A percentile compares a stretch with the other conserved stretches of the same genome.
phyloP scores from a whole-genome alignment of 1,140 invertebrate species.

The Formica selysi region DNA sequence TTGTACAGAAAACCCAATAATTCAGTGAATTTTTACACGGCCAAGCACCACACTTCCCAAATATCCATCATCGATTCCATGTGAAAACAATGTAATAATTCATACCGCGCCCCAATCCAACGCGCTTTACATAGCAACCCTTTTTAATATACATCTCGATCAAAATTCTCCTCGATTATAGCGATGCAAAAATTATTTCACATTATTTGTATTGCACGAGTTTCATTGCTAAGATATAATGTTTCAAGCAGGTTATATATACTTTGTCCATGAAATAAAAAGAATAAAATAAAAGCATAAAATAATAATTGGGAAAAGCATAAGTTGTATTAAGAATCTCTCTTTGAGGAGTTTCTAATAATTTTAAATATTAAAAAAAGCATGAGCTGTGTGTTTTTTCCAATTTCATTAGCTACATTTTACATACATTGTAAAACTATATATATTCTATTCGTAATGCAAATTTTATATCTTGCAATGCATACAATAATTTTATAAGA shows the following conservation, averaged over 20 bases:
- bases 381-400: not conserved
- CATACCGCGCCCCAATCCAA: slow-evolving; percentile 39
- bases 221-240: slow-evolving; percentile 19
- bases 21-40: slow-evolving; percentile 71
- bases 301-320: not conserved
- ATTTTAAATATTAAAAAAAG: not conserved
- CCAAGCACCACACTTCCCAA: slow-evolving; percentile 47
- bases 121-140: slow-evolving; percentile 40
- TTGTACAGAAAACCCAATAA: slow-evolving; percentile 62
- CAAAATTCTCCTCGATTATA: slow-evolving; percentile 52
- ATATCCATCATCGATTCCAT: slow-evolving; percentile 57
- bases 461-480: not conserved
- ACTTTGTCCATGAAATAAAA: not conserved
- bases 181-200: slow-evolving; percentile 41
- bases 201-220: not conserved
- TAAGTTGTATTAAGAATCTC: not conserved
- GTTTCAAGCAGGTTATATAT: not conserved
- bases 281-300: not conserved
- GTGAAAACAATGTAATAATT: slow-evolving; percentile 62
- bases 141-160: slow-evolving; percentile 60
- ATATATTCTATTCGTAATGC: not conserved
- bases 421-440: not conserved
- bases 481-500: not conserved
- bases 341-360: not conserved
- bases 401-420: not conserved